phyloP scores from a whole-genome alignment of 2,888 invertebrate genomes.

The Schrankia costaestrigalis region DNA sequence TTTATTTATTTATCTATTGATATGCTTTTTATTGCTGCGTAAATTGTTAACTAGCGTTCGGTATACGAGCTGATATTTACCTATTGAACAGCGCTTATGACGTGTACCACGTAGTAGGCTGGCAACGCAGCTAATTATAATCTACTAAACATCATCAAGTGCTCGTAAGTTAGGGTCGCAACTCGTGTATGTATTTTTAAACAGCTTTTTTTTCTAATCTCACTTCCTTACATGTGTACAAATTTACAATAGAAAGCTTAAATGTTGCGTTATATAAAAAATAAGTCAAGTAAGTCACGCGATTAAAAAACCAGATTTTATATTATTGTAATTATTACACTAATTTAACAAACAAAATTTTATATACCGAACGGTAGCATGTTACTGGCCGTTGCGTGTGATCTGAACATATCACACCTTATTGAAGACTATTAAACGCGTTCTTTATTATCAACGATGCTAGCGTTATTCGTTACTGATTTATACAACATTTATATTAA shows the following conservation, averaged over 20 bases:
- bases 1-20: too few relatives aligned
- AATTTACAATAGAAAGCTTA: slow-evolving; percentile 37
- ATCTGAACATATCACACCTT: slow-evolving; percentile 35
- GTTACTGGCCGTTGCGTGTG: slow-evolving; percentile 30
- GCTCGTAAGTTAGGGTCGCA: slow-evolving; percentile 72
- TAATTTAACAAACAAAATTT: too few relatives aligned
- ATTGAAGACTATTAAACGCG: slow-evolving; percentile 30
- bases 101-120: slow-evolving; percentile 45
- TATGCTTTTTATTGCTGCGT: too few relatives aligned
- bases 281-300: background rate
- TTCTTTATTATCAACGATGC: slow-evolving; percentile 20
- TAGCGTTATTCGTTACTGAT: slow-evolving; percentile 26
- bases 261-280: background rate
- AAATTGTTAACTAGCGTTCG: too few relatives aligned
- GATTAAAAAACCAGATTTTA: too few relatives aligned
- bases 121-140: slow-evolving; percentile 76
- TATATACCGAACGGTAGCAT: too few relatives aligned
- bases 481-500: too few relatives aligned
- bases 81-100: slow-evolving; percentile 32
- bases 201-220: slow-evolving; percentile 51
- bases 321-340: too few relatives aligned
- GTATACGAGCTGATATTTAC: too few relatives aligned
- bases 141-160: slow-evolving; percentile 77
- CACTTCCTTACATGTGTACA: slow-evolving; percentile 43
- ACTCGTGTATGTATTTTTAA: slow-evolving; percentile 65